Conservation (phyloP, 2,113 vertebrate genomes). For the Falcunculus frontatus region DNA sequence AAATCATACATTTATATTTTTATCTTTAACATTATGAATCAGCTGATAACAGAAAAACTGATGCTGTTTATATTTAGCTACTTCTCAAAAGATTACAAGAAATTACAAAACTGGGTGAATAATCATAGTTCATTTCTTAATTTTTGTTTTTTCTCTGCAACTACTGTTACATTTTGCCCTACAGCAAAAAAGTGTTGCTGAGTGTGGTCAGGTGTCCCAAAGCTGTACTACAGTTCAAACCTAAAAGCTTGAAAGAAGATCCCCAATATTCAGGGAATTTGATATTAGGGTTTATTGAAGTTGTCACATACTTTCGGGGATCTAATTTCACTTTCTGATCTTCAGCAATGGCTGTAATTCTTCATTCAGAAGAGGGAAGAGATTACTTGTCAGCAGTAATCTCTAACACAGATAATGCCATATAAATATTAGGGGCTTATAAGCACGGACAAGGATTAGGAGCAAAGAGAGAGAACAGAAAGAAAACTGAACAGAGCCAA, state of each 20-base stretch:
- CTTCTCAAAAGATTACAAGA: not conserved
- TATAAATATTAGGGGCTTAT: slow-evolving; percentile 66
- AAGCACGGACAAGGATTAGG: slow-evolving; percentile 62
- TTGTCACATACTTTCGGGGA: not conserved
- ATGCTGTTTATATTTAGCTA: not conserved
- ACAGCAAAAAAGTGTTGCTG: not conserved
- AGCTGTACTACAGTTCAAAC: not conserved
- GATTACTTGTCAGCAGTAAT: slow-evolving; percentile 65
- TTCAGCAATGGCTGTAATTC: slow-evolving; percentile 45
- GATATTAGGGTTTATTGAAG: slow-evolving; percentile 12
- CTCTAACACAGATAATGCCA: slow-evolving; percentile 58
- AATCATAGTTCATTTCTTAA: not conserved
- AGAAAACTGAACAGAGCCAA: slow-evolving; percentile 51
- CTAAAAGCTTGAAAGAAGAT: not conserved
- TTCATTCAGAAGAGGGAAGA: slow-evolving; percentile 44
- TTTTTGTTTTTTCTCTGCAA: not conserved
- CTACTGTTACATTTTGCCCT: not conserved
- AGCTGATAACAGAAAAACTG: not conserved
- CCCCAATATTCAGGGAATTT: not conserved
- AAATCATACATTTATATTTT: not conserved
- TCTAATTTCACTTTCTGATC: slow-evolving; percentile 64
- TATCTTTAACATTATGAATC: not conserved
- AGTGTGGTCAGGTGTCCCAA: not conserved
- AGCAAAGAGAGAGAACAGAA: slow-evolving; percentile 50
- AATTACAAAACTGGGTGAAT: not conserved